These are phyloP conservation scores for Beris chalybata DNA, from an alignment of 2,888 invertebrate genomes.

Conservation along the genomic window DNA sequence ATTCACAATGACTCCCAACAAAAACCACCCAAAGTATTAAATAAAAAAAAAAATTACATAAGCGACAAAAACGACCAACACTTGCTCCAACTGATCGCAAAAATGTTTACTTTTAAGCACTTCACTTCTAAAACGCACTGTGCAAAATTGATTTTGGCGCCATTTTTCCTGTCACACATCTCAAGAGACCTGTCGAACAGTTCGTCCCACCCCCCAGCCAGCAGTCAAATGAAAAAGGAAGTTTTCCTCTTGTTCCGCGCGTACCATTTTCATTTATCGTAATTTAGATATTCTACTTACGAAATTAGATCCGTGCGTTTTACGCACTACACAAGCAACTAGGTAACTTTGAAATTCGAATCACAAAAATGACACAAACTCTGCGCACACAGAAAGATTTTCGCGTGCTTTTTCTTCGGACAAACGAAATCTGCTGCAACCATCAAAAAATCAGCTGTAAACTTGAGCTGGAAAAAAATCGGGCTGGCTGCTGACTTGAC, in stretches of 20 bases:
- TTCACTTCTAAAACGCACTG: no score
- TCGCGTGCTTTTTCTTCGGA: no score
- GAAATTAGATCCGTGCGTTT: not conserved
- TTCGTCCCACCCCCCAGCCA: not conserved
- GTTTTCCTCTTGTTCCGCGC: no score
- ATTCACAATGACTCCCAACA: not conserved
- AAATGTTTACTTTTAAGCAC: no score
- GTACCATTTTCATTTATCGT: no score
- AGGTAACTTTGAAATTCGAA: not conserved
- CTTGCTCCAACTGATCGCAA: no score
- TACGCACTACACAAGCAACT: conserved; percentile 2
- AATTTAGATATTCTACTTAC: no score
- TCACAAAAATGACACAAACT: not conserved
- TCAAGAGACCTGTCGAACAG: not conserved
- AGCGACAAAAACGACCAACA: no score
- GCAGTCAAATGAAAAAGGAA: not conserved
- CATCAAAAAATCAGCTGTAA: conserved; percentile 27
- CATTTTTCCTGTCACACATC: conserved; percentile 27
- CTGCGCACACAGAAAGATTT: not conserved
- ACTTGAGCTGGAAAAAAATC: not conserved
- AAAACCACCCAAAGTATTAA: no score
- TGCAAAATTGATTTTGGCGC: conserved; percentile 21
- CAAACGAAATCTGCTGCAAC: not conserved
- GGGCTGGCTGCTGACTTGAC: not conserved
- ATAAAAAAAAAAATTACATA: no score